Conservation (phyloP, 37 sponge, comb jelly and placozoan species). For the Agelas oroides region DNA sequence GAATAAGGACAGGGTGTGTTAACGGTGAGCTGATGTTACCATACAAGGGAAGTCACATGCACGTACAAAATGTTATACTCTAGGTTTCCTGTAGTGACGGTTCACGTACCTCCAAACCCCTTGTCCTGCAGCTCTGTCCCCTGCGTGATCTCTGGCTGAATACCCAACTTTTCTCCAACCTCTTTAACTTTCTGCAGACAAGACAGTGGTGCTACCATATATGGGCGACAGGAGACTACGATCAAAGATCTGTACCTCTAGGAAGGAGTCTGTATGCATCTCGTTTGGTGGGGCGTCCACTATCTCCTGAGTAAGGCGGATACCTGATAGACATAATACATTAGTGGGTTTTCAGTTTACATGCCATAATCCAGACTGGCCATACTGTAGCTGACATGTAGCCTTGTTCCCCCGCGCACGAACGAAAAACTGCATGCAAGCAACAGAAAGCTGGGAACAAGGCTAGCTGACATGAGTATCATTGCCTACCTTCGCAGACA, state of each 20-base stretch:
- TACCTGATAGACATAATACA: slow-evolving; percentile 60
- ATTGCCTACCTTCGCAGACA: slow-evolving; percentile 60
- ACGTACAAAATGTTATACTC: too few species aligned
- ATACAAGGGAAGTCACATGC: too few species aligned
- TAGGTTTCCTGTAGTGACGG: too few species aligned
- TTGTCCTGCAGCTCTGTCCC: slow-evolving; percentile 83
- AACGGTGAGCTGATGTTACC: neutral
- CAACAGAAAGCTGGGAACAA: neutral
- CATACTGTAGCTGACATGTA: too few species aligned
- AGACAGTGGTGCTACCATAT: too few species aligned
- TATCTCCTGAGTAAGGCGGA: slow-evolving; percentile 80
- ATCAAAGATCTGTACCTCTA: slow-evolving; percentile 58
- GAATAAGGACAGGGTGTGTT: neutral
- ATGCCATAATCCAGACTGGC: slow-evolving; percentile 11
- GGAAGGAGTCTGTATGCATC: slow-evolving; percentile 91
- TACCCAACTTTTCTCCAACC: slow-evolving; percentile 52
- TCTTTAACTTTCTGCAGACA: slow-evolving; percentile 58
- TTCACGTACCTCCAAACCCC: slow-evolving; percentile 91
- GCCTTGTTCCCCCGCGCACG: too few species aligned
- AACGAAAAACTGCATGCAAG: too few species aligned
- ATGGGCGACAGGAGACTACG: too few species aligned
- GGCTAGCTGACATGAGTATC: too few species aligned
- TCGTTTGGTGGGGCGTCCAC: slow-evolving; percentile 91
- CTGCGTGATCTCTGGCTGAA: slow-evolving; percentile 67
- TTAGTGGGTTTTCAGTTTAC: neutral